Base-by-base conservation (phyloP, 2,797 vertebrate species). In the Clarias fuscus region DNA sequence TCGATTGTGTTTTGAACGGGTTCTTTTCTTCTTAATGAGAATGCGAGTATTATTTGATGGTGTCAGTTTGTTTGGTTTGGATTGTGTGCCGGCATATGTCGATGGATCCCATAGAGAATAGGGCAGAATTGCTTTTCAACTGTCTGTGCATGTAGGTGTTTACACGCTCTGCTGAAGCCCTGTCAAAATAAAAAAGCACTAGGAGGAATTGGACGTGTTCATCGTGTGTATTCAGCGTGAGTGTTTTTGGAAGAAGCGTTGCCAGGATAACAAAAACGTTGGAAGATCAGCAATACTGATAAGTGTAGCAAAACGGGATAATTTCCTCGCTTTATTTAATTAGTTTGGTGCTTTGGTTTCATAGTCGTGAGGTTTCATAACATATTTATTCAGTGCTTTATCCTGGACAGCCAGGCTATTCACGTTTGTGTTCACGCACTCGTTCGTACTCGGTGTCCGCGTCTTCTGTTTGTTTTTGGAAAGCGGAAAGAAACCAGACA, bases 141-240 rank as follows among this genome's bases (percentile, higher is more conserved):
- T 61, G 33, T 48, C 37, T 78, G 70, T 88, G 84, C 43, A 68
- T 27, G 77, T n/a, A 58, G 17, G 20, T 85, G 77, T 90, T 85
- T 79, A 72, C 67, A 78, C 79, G 61, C 76, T 70, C 70, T 64
- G 59, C 64, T 88, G 64, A 79, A 88, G 78, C 86, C 82, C 33
- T 86, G 83, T 77, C 84, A 73, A 53, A 83, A 86, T 65, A 65
- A 43, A 67, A 89, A 84, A 59, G 75, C 64, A 53, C 59, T 22
- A 33, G 27, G 53, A 18, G 18, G 17, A 58, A 20, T 20, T 58
- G 53, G 73, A 83, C 86, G 58, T 86, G 85, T 86, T 85, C 85
- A 15, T 24, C 70, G 48, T 15, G 59, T 40, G n/a, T 24, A 33
- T 15, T 64, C 33, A 48, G 37, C 40, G 2, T 27, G 4, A 37